Evolutionary conservation across 2,888 invertebrate species (phyloP).

Genomic region (Morpho helenor): DNA sequence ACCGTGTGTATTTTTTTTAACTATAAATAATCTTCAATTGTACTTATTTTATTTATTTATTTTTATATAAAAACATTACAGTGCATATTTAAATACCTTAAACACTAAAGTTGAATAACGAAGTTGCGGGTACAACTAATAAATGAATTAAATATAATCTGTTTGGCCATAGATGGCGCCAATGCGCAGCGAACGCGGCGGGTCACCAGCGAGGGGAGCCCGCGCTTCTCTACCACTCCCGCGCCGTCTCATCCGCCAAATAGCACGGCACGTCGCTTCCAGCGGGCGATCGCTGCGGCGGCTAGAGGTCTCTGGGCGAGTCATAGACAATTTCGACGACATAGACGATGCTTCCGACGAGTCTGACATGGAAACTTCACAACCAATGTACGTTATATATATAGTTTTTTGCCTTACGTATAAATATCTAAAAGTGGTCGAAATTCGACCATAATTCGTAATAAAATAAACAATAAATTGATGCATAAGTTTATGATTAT

Average conservation of each 20-base stretch:
- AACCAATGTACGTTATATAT: slow-evolving; percentile 57
- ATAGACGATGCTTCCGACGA: slow-evolving; percentile 66
- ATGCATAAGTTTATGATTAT: too few species aligned
- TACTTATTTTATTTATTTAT: too few species aligned
- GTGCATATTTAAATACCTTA: too few species aligned
- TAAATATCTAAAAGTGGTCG: too few species aligned
- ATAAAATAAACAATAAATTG: too few species aligned
- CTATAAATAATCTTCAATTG: too few species aligned
- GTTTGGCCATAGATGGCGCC: slow-evolving; percentile 61
- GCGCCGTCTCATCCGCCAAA: slow-evolving; percentile 69
- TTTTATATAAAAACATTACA: too few species aligned
- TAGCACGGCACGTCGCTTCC: slow-evolving; percentile 72
- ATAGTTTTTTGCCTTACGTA: too few species aligned
- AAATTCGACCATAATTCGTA: too few species aligned
- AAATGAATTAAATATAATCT: not conserved
- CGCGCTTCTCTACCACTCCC: slow-evolving; percentile 72
- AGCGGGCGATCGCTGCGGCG: slow-evolving; percentile 72
- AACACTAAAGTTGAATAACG: too few species aligned
- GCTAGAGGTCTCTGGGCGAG: slow-evolving; percentile 69
- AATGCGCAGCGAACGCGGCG: slow-evolving; percentile 73
- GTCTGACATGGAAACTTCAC: slow-evolving; percentile 62
- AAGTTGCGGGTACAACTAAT: too few species aligned
- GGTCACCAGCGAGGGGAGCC: slow-evolving; percentile 71
- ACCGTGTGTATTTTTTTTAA: too few species aligned
- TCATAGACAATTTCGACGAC: slow-evolving; percentile 76